Evolutionary conservation across 2,797 vertebrate genomes (phyloP).

Genomic region (Notamacropus eugenii): DNA sequence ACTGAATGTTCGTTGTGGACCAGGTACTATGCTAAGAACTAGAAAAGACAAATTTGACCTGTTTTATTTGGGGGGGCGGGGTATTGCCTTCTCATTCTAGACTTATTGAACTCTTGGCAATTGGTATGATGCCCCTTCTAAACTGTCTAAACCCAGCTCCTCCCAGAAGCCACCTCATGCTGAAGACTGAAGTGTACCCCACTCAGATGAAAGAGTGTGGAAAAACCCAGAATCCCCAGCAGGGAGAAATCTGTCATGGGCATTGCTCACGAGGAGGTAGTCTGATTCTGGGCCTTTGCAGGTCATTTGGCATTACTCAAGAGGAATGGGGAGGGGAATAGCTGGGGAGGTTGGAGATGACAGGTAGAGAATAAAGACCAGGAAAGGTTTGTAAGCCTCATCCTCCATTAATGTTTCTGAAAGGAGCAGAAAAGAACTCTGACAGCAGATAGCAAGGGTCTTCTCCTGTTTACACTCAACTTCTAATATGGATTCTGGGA

Average conservation of each 20-base stretch:
- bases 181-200: neutral
- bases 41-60: neutral
- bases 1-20: neutral
- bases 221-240: neutral
- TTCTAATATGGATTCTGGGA: conserved; percentile 79
- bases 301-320: conserved; percentile 72
- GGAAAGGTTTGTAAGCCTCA: conserved; percentile 67
- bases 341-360: conserved; percentile 73
- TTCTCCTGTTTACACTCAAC: conserved; percentile 80
- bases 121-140: neutral
- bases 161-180: neutral
- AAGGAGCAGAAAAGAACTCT: conserved; percentile 71
- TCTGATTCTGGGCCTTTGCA: conserved; percentile 57
- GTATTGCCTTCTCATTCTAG: neutral
- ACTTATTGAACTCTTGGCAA: neutral
- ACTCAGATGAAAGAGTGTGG: neutral
- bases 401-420: conserved; percentile 36
- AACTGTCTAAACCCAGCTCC: neutral
- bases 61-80: neutral
- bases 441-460: conserved; percentile 78
- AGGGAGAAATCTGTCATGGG: conserved; percentile 12
- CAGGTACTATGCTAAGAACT: neutral
- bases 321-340: conserved; percentile 68
- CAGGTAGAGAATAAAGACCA: conserved; percentile 71
- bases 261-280: conserved; percentile 53